Percentiles rank a stretch among this genome's conserved stretches.
Conservation (phyloP, 2,888 invertebrate genomes). For the Scaptodrosophila latifasciaeformis region DNA sequence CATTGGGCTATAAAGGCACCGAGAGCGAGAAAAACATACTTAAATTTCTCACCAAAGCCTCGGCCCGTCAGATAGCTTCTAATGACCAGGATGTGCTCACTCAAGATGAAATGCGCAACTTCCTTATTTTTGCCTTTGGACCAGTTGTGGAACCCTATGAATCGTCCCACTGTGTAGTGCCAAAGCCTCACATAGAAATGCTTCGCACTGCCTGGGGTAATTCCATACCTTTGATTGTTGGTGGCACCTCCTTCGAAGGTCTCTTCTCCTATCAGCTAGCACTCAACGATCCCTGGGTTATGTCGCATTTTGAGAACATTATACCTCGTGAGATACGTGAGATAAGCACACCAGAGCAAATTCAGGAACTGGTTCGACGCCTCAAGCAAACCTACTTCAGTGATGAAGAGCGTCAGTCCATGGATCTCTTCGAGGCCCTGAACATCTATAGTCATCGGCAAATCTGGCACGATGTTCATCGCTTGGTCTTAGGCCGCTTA, state of each 20-base stretch:
- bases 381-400: slow-evolving; percentile 55
- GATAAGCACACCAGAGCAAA: slow-evolving; percentile 33
- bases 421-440: slow-evolving; percentile 44
- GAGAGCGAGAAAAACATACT: slow-evolving; percentile 68
- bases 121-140: slow-evolving; percentile 60
- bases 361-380: slow-evolving; percentile 39
- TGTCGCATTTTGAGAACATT: slow-evolving; percentile 65
- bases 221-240: slow-evolving; percentile 69
- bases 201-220: slow-evolving; percentile 69
- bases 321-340: slow-evolving; percentile 68
- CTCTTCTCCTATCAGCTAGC: slow-evolving; percentile 58
- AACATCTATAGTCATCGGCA: slow-evolving; percentile 49
- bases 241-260: slow-evolving; percentile 72
- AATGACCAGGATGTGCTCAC: slow-evolving; percentile 57
- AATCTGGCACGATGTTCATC: slow-evolving; percentile 69
- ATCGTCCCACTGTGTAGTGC: slow-evolving; percentile 60
- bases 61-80: slow-evolving; percentile 39
- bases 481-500: slow-evolving; percentile 58
- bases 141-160: slow-evolving; percentile 71
- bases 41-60: slow-evolving; percentile 39
- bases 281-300: slow-evolving; percentile 38
- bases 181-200: slow-evolving; percentile 57
- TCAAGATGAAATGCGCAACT: slow-evolving; percentile 55
- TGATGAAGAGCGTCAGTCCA: slow-evolving; percentile 35
- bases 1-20: slow-evolving; percentile 70